Base-by-base conservation (phyloP, 1,140 invertebrate genomes). In the Phymastichus coffea region DNA sequence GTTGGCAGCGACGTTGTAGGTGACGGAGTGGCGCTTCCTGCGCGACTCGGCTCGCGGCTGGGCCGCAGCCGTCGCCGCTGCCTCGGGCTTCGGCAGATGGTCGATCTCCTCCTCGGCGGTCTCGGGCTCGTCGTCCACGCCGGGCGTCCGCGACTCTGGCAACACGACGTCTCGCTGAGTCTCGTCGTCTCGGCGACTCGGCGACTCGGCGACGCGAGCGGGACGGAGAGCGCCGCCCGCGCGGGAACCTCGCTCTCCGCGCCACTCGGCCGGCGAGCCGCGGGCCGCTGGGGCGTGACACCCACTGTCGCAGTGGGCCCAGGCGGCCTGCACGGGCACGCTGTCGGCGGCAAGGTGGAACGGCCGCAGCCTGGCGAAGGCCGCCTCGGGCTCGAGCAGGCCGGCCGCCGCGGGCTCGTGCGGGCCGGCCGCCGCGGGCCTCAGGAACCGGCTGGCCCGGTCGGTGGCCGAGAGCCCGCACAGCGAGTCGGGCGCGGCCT, bases 381-480 rank as follows among this genome's bases (percentile, higher is more conserved):
- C 68, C 3, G 64, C 62, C 4, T 74, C 67, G 2, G 71, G 65
- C 15, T 77, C 72, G 9, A 78, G 43, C 14, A 74, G 41, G 17
- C 72, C 76, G n/a, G n/a, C n/a, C n/a, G n/a, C n/a, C n/a, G n/a
- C n/a, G 0, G 67, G 47, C 23, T 63, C 65, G 41, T 33, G 44
- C 47, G 19, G 48, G 40, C 6, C 6, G 6, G 12, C 28, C 28
- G 12, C 6, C 28, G 12, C 6, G 0, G 56, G 25, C 3, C 72
- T 74, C 25, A 86, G 67, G 48, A 86, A 80, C 41, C 76, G 77
- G 0, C 83, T 81, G 41, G 85, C 84, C 60, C 83, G 83, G 70
- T 88, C 87, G 0, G 86, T 78, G 0, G 81, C 81, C 1, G 84
- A 83, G 14, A 87, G 63, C 19, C 82, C 82, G 66, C 87, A 88